Evolutionary conservation across 2,113 vertebrate genomes (phyloP), one percentile per base, ranked within the genome.

Genomic region (Marmota monax): DNA sequence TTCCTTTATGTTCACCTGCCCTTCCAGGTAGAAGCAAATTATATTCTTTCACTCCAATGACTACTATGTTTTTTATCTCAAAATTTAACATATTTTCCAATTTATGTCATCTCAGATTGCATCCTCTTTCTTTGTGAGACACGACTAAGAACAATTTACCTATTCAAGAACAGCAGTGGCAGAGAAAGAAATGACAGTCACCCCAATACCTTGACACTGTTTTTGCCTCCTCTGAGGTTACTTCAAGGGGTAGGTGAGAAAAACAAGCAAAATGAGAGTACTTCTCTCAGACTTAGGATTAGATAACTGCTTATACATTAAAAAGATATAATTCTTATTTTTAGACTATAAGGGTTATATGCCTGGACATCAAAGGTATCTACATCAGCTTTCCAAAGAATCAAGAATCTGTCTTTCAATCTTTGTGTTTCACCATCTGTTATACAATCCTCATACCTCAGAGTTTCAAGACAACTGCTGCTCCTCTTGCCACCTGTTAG

Each of bases 221-320:
- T 32, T 37, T 5, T 16, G 23, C 61, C 7, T 63, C 61, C 25
- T 10, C 22, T 63, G 61, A 63, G 61, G 61, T 63, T 27, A 20
- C 23, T 63, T 63, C 22, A 17, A 16, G 11, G 22, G 22, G 32
- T 45, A 4, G 56, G 7, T 48, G 37, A 74, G 2, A 88, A 39
- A n/a, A 42, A 42, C 45, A 92, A 65, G 39, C 8, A 42, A 48
- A 79, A 20, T 34, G 32, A 85, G n/a, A 78, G 1, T 45, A 56
- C 53, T 20, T 82, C 13, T 37, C 18, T 94, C 20, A 58, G 6
- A 16, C 86, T 95, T 27, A 69, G 63, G 88, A 94, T 63, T 82
- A 45, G 18, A 23, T 39, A 90, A 76, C 22, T 25, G 9, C 16
- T 87, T 92, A 65, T 8, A 84, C 4, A 20, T 32, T 42, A 80